Conservation (phyloP, 2,113 vertebrate species). For the Triplophysa dalaica region DNA sequence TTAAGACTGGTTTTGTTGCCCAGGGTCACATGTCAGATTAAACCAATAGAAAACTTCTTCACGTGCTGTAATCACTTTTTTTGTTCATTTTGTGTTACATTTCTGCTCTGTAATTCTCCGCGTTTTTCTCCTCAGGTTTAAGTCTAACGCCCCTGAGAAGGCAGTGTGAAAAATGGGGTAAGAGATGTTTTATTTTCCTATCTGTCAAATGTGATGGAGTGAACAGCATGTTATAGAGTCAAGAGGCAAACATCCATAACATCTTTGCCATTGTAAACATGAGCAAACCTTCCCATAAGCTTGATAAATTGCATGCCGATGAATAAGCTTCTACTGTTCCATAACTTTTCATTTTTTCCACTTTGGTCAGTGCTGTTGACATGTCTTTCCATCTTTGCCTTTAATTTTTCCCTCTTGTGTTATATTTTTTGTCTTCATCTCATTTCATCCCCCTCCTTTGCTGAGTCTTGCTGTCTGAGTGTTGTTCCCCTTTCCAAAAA, state of each 20-base stretch:
- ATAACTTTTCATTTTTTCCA: neutral
- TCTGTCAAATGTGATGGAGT: neutral
- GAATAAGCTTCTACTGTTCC: neutral
- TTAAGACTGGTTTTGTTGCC: too few relatives aligned
- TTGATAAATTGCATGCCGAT: neutral
- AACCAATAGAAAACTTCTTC: neutral
- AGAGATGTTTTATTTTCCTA: conserved; percentile 21
- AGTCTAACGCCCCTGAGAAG: conserved; percentile 50
- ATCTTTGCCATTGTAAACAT: conserved; percentile 2
- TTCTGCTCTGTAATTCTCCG: neutral
- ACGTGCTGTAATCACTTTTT: neutral
- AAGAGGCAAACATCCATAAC: neutral
- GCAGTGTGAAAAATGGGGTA: conserved; percentile 12
- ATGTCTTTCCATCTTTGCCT: conserved; percentile 11
- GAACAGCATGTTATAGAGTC: neutral
- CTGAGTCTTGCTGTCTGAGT: conserved; percentile 10
- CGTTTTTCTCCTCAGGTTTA: conserved; percentile 32
- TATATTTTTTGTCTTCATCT: conserved; percentile 1
- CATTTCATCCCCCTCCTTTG: conserved; percentile 15
- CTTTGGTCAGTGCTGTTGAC: neutral
- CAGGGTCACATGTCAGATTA: too few relatives aligned
- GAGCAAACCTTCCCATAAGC: neutral
- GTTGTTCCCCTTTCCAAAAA: neutral
- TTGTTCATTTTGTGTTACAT: neutral
- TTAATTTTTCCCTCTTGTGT: neutral